These are phyloP conservation scores for Bujurquina vittata DNA, from an alignment of 2,113 vertebrate species.

Conservation along the genomic window DNA sequence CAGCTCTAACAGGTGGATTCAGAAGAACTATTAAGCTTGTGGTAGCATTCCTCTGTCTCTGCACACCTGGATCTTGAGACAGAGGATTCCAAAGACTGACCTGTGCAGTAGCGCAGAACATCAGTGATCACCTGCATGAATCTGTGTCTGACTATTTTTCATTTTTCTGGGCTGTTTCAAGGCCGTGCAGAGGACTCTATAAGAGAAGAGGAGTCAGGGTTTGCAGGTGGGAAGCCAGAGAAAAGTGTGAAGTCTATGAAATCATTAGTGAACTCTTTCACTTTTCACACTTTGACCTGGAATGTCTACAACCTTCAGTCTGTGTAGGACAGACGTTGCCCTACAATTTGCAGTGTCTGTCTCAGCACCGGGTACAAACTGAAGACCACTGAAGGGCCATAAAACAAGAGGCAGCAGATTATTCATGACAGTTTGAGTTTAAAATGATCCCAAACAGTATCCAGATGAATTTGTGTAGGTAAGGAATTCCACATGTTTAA, in stretches of 20 bases:
- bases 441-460: neutral
- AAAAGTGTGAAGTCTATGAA: conserved; percentile 6
- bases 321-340: too few species aligned
- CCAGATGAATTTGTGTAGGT: neutral
- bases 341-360: too few species aligned
- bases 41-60: conserved; percentile 50
- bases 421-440: neutral
- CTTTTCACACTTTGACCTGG: neutral
- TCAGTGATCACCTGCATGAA: conserved; percentile 33
- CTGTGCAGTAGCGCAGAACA: conserved; percentile 44
- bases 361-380: neutral
- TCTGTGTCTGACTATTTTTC: conserved; percentile 29
- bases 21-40: conserved; percentile 12
- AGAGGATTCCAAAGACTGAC: conserved; percentile 32
- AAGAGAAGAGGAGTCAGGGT: neutral
- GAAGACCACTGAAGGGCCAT: neutral
- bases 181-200: neutral
- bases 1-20: conserved; percentile 20
- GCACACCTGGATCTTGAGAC: conserved; percentile 61
- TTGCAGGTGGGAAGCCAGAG: neutral
- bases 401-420: neutral
- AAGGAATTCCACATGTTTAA: neutral
- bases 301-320: neutral
- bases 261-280: neutral
- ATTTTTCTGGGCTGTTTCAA: neutral